Evolutionary conservation across 2,888 invertebrate species (phyloP).

Genomic region (Nemoura dubitans): DNA sequence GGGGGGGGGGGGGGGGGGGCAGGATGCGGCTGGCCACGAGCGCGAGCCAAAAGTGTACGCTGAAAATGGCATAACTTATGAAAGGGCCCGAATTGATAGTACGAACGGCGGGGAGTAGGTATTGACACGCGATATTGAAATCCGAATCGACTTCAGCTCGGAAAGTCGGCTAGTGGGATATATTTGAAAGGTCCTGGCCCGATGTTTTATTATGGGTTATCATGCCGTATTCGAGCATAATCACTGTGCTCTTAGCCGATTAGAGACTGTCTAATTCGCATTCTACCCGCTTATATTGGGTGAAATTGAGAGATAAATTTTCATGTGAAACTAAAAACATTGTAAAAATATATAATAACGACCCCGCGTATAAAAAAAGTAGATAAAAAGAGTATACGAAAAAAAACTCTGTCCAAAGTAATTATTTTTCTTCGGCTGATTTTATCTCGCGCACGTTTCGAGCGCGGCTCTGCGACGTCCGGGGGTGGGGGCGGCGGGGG

Average conservation of each 20-base stretch:
- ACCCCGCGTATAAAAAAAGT: neutral
- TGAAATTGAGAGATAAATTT: neutral
- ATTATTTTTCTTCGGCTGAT: constrained; percentile 12
- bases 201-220: neutral
- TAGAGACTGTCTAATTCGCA: neutral
- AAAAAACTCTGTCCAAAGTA: constrained; percentile 1
- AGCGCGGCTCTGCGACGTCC: neutral
- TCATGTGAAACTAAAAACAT: neutral
- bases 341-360: neutral
- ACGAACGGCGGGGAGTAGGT: neutral
- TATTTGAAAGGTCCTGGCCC: neutral
- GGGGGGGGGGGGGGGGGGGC: neutral
- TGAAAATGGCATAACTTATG: neutral
- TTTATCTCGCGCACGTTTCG: neutral
- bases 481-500: neutral
- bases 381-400: neutral
- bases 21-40: neutral
- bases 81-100: neutral
- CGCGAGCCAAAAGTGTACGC: neutral
- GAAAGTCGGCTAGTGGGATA: neutral
- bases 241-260: neutral
- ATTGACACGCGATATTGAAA: neutral
- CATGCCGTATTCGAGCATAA: neutral
- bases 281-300: neutral
- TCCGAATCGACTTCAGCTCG: neutral